Conservation (phyloP, 2,797 vertebrate species). For the Crocodylus rhombifer region DNA sequence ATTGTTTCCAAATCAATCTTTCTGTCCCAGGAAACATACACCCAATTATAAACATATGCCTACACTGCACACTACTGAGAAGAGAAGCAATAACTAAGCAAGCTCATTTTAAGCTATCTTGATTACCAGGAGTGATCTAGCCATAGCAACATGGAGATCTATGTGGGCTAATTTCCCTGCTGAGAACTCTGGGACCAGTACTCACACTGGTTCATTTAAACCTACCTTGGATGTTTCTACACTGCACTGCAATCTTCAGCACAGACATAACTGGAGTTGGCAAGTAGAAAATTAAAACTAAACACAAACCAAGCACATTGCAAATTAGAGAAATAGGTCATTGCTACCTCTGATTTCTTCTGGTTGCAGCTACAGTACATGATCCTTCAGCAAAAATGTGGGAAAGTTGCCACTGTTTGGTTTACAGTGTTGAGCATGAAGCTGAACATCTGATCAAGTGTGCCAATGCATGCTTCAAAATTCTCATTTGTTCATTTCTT, state of each 20-base stretch:
- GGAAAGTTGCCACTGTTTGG: accelerated
- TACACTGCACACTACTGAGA: too few relatives aligned
- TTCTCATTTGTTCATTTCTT: not conserved
- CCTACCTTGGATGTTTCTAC: too few relatives aligned
- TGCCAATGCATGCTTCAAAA: not conserved
- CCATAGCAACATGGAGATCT: too few relatives aligned
- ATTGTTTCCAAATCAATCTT: not conserved
- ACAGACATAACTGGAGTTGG: too few relatives aligned
- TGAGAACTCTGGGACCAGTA: too few relatives aligned
- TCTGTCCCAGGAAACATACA: not conserved
- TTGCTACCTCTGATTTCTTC: not conserved
- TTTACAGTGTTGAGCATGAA: not conserved
- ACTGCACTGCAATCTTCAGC: too few relatives aligned
- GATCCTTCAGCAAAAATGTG: not conserved
- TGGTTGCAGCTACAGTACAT: accelerated
- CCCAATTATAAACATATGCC: not conserved
- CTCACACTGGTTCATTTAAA: too few relatives aligned
- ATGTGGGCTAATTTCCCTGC: too few relatives aligned
- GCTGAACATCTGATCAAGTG: not conserved
- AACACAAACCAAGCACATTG: not conserved
- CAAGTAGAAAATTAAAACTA: too few relatives aligned
- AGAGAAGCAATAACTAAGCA: too few relatives aligned
- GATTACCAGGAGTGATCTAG: too few relatives aligned
- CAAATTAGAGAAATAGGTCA: accelerated
- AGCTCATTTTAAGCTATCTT: too few relatives aligned